These are phyloP conservation scores for Melinaea marsaeus DNA, from an alignment of 2,888 invertebrate species.

Conservation along the genomic window DNA sequence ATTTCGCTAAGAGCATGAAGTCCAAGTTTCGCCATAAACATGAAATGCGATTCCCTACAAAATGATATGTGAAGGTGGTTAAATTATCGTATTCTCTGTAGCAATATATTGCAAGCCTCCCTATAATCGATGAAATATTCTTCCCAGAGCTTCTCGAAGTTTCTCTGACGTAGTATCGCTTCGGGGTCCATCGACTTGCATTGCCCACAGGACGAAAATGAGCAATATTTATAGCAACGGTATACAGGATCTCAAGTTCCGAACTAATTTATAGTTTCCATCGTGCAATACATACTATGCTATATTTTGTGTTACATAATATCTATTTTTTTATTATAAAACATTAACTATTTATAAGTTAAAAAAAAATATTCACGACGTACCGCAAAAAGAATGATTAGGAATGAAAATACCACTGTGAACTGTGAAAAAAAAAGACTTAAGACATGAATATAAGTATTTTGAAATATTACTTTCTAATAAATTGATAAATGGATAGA, in stretches of 20 bases:
- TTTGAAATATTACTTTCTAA: no score
- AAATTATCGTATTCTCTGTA: conserved; percentile 30
- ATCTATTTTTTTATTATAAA: neutral
- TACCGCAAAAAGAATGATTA: no score
- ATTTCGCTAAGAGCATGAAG: conserved; percentile 76
- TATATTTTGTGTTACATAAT: neutral
- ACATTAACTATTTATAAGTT: neutral
- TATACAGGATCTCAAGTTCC: conserved; percentile 61
- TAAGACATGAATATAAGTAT: no score
- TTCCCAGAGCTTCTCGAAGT: conserved; percentile 35
- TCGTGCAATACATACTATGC: neutral
- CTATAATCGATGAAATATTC: conserved; percentile 27
- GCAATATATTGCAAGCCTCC: conserved; percentile 27
- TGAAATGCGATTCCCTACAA: conserved; percentile 69
- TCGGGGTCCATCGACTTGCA: conserved; percentile 51
- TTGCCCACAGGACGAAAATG: conserved; percentile 67
- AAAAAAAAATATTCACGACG: no score
- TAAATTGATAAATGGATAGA: no score
- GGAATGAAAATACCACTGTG: no score
- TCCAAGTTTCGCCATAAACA: conserved; percentile 76
- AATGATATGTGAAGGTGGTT: conserved; percentile 72
- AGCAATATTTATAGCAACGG: conserved; percentile 70
- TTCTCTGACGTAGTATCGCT: conserved; percentile 40
- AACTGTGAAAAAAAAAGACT: no score
- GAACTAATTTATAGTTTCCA: conserved; percentile 68